Base-by-base conservation (phyloP, 1,140 invertebrate species). In the Eurosta solidaginis region DNA sequence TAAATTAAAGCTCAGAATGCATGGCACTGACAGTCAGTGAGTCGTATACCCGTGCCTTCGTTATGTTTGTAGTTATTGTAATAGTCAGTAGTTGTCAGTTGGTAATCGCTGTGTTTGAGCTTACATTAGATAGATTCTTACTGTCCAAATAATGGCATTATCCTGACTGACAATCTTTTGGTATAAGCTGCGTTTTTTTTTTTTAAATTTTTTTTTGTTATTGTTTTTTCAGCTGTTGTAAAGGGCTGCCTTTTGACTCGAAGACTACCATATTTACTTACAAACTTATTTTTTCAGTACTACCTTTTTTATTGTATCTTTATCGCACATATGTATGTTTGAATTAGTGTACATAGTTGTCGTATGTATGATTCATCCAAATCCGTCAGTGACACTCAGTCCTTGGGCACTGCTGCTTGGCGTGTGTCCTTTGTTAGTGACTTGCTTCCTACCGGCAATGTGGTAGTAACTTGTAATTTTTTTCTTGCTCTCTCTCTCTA, bases 281-380 rank as follows among this genome's bases (percentile, higher is more conserved):
- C 17, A 33, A 6, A 63, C 9, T 17, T 63, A 33, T 63, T 63
- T 14, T 63, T 29, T 2, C 29, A 33, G 14, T 20, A 36, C 17
- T 63, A 22, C 1, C 14, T 40, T 59, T 59, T n/a, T 33, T 59
- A 14, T 22, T 52, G 4, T 52, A 22, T 7, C 7, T 52, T 52
- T 10, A 40, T 68, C n/a, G 2, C 40, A 10, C 6, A 0, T 52
- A 36, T 68, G 3, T 9, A 25, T 68, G 59, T 40, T 12, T 68
- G 27, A 40, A 17, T 68, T 27, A 54, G 40, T 68, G 1, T 22
- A 40, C 33, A 14, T 52, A 59, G 25, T 17, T 59, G n/a, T 14
- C 14, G 14, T 25, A 40, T 68, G 59, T 68, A 68, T 68, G 59
- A 68, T 40, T 68, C 59, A 68, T 68, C 59, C 33, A 68, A 68